These are phyloP conservation scores for Chorisops tibialis DNA, from an alignment of 2,888 invertebrate genomes.

Conservation along the genomic window DNA sequence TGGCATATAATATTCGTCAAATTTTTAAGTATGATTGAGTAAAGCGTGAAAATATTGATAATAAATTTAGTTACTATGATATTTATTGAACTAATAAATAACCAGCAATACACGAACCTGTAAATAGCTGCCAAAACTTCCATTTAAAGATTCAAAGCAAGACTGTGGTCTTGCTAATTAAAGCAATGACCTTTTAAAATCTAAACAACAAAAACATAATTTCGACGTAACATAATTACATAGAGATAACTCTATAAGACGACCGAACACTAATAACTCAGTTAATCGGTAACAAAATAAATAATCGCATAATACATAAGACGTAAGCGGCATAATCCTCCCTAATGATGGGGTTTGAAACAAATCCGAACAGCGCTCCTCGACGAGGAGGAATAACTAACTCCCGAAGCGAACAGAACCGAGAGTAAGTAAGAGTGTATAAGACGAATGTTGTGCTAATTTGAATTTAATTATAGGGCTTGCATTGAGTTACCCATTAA, in stretches of 20 bases:
- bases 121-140: no score
- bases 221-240: no score
- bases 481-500: slow-evolving; percentile 41
- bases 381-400: slow-evolving; percentile 2
- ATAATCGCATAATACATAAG: slow-evolving; percentile 3
- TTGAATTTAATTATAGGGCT: slow-evolving; percentile 49
- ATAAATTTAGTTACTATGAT: no score
- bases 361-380: background rate
- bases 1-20: no score
- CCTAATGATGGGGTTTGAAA: slow-evolving; percentile 7
- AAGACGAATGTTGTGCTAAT: slow-evolving; percentile 46
- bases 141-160: no score
- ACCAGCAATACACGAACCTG: no score
- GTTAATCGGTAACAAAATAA: slow-evolving; percentile 14
- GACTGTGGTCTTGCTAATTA: no score
- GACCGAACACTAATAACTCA: slow-evolving; percentile 15
- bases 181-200: no score
- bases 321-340: slow-evolving; percentile 3
- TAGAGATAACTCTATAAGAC: background rate
- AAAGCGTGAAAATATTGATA: no score
- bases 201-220: no score
- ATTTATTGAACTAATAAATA: no score
- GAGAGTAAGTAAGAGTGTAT: background rate
- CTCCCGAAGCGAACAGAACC: background rate
- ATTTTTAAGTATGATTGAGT: no score